A percentile compares a stretch with the other conserved stretches of the same genome.
Conservation (phyloP, 2,113 vertebrate genomes). For the Heterotilapia buettikoferi region DNA sequence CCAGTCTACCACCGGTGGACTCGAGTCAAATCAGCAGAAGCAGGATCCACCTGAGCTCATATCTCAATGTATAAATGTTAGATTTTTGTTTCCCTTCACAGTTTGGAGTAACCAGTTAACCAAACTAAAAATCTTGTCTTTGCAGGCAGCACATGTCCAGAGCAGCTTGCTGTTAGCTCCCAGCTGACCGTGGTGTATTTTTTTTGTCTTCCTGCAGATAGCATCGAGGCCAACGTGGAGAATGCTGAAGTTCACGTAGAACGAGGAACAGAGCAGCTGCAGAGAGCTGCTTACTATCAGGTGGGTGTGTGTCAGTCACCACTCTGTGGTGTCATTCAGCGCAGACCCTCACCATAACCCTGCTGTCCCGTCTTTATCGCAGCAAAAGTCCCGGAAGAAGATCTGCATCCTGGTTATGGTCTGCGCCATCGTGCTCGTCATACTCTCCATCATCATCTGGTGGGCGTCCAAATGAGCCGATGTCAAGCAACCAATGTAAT, state of each 20-base stretch:
- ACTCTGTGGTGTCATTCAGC: rapidly evolving
- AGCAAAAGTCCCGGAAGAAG: conserved; percentile 98
- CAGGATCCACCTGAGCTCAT: neutral
- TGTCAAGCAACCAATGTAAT: neutral
- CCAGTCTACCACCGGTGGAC: rapidly evolving
- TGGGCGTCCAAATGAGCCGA: conserved; percentile 52
- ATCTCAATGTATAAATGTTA: neutral
- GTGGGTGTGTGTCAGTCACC: conserved; percentile 55
- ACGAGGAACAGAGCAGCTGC: conserved; percentile 86
- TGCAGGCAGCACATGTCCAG: neutral
- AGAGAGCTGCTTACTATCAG: conserved; percentile 90
- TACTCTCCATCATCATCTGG: conserved; percentile 82
- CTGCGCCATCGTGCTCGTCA: conserved; percentile 65
- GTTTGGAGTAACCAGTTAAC: neutral
- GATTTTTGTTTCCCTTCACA: neutral
- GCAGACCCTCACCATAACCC: neutral
- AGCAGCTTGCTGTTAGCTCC: neutral
- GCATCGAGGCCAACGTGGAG: conserved; percentile 96
- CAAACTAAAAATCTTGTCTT: neutral
- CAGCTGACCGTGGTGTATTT: neutral
- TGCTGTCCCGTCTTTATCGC: neutral
- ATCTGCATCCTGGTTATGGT: conserved; percentile 88
- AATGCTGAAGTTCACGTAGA: conserved; percentile 93
- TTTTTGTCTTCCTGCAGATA: conserved; percentile 71
- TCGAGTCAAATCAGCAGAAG: neutral